Conservation (phyloP, 2,888 invertebrate species). For the Calliscelio sp. region DNA sequence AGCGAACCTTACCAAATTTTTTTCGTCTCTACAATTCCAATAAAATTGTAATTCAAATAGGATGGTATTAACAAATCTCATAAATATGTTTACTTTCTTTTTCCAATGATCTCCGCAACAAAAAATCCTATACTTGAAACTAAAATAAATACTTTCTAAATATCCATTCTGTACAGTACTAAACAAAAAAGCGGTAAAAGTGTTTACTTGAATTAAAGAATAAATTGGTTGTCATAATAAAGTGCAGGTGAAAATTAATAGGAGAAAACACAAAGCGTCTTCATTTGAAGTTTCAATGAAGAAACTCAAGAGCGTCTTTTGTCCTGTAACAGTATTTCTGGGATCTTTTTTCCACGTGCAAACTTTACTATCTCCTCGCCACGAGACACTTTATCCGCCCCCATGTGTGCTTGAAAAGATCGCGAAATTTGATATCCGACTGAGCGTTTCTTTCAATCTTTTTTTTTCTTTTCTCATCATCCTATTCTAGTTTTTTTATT, state of each 20-base stretch:
- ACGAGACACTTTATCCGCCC: conserved; percentile 65
- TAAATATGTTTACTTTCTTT: too few relatives aligned
- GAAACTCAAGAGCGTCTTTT: conserved; percentile 44
- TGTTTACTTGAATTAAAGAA: too few relatives aligned
- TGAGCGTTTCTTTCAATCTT: conserved; percentile 33
- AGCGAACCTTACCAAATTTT: background rate
- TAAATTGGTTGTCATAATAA: conserved; percentile 25
- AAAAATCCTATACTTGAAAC: too few relatives aligned
- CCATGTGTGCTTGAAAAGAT: conserved; percentile 55
- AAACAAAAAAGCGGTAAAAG: too few relatives aligned
- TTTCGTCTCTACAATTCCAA: background rate
- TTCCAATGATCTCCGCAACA: too few relatives aligned
- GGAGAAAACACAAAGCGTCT: conserved; percentile 29
- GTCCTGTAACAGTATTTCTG: conserved; percentile 49
- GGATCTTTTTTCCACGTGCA: conserved; percentile 38
- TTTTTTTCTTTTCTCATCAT: background rate
- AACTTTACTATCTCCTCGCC: conserved; percentile 43
- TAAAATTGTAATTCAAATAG: background rate
- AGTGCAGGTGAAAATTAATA: conserved; percentile 39
- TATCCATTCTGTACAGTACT: too few relatives aligned
- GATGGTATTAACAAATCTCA: too few relatives aligned
- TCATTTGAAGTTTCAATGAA: conserved; percentile 37
- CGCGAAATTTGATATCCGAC: conserved; percentile 76
- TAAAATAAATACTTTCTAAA: too few relatives aligned
- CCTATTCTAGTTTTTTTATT: conserved; percentile 2